Evolutionary conservation across 2,113 vertebrate species (phyloP), one percentile per base, ranked within the genome.

Genomic region (Cephalopholis sonnerati): DNA sequence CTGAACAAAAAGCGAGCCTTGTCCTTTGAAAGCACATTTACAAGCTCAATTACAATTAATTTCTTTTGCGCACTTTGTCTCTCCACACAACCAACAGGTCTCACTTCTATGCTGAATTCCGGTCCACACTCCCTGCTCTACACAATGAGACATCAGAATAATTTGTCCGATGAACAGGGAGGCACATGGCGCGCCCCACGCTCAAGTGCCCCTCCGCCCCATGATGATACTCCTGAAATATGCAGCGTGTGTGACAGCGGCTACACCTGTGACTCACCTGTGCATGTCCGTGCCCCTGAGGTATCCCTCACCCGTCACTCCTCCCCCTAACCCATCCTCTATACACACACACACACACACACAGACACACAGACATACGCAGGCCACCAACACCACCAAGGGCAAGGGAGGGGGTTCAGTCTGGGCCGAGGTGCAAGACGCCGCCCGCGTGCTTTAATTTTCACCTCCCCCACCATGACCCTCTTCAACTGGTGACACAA

Each of bases 381-480:
- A 79, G 74, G 44, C 36, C 79, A 67, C 32, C 32, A 67, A 86
- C 71, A 67, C 83, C 72, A 61, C 51, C 5, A 85, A 82, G 84
- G 88, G 70, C 72, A 59, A 29, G 55, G 79, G 79, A 65, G 77
- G 82, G 86, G 79, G 61, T 81, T 81, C 72, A 87, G 74, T 50
- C 74, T 65, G 79, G 84, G 85, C 63, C 51, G 83, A 95, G 92
- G 94, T 95, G 94, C 92, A 93, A 95, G 94, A 95, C 94, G 88
- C 81, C 78, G 79, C 94, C 94, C 63, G 94, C 74, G 54, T 64
- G 90, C 87, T 93, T 95, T 94, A 91, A 95, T 95, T 95, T 94
- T 92, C 94, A 95, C 94, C 93, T 95, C 93, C 90, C 90, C 90
- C 91, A 91, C 90, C 48, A 85, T 61, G 87, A 91, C 88, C 87